A percentile compares a stretch with the other conserved stretches of the same genome.
Conservation (phyloP, 1,140 invertebrate genomes). For the Sipha flava region DNA sequence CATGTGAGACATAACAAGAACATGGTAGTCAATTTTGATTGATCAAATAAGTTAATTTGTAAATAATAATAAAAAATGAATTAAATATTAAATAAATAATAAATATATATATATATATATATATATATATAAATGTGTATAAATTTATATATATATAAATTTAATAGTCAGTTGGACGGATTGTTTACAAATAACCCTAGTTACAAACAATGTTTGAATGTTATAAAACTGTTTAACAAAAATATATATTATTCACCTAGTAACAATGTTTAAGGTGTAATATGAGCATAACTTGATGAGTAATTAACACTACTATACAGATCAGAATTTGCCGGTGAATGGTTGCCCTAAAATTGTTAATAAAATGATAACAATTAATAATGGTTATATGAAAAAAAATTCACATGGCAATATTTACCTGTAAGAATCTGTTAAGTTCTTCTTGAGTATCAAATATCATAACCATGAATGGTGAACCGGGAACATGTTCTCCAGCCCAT, state of each 20-base stretch:
- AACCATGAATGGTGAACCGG: slow-evolving; percentile 94
- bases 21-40: slow-evolving; percentile 26
- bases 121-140: not conserved
- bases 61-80: not conserved
- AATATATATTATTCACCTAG: slow-evolving; percentile 14
- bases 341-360: slow-evolving; percentile 43
- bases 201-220: slow-evolving; percentile 8
- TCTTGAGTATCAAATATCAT: slow-evolving; percentile 99
- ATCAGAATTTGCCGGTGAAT: slow-evolving; percentile 45
- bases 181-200: not conserved
- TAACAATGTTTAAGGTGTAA: slow-evolving; percentile 38
- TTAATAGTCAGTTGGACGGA: slow-evolving; percentile 28
- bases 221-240: slow-evolving; percentile 2
- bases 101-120: slow-evolving; percentile 10
- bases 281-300: slow-evolving; percentile 46
- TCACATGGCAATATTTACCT: slow-evolving; percentile 37
- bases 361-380: slow-evolving; percentile 19
- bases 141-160: not conserved
- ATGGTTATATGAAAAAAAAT: not conserved
- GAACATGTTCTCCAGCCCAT: slow-evolving; percentile 95
- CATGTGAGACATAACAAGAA: not conserved
- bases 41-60: slow-evolving; percentile 23
- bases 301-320: slow-evolving; percentile 50
- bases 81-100: slow-evolving; percentile 31
- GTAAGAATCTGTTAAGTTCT: slow-evolving; percentile 62